Evolutionary conservation across 1,140 invertebrate species (phyloP).

Genomic region (Diabrotica undecimpunctata): DNA sequence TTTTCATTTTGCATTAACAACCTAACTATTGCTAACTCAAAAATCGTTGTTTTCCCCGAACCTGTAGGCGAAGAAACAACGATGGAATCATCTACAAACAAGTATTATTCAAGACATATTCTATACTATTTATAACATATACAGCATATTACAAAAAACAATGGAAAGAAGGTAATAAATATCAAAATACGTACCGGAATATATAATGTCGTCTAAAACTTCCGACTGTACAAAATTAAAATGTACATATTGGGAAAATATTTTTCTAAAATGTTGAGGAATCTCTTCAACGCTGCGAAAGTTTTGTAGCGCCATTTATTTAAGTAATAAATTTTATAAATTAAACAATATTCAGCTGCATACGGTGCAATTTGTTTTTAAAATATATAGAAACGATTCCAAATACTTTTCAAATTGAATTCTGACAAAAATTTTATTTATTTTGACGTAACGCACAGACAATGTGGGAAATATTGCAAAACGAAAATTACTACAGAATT

Average conservation of each 20-base stretch:
- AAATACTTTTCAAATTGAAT: not conserved
- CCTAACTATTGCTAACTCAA: constrained; percentile 74
- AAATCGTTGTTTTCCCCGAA: constrained; percentile 77
- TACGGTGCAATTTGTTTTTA: too few species aligned
- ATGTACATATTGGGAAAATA: constrained; percentile 53
- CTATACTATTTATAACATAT: not conserved
- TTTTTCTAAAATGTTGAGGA: constrained; percentile 30
- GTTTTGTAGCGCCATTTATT: not conserved
- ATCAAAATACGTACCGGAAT: constrained; percentile 54
- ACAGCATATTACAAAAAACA: constrained; percentile 6
- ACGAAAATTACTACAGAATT: too few species aligned
- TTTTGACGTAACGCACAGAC: not conserved
- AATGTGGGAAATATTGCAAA: too few species aligned
- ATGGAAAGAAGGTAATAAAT: constrained; percentile 18
- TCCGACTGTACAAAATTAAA: constrained; percentile 72
- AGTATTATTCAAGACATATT: constrained; percentile 17
- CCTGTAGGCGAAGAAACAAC: constrained; percentile 77
- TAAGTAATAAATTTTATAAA: not conserved
- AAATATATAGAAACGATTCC: not conserved
- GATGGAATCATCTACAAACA: constrained; percentile 62
- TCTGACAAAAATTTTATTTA: not conserved
- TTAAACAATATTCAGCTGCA: not conserved
- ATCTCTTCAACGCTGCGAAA: constrained; percentile 31
- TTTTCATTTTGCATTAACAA: constrained; percentile 55
- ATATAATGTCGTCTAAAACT: constrained; percentile 63